A percentile compares a stretch with the other conserved stretches of the same genome.
phyloP scores from a whole-genome alignment of 2,888 invertebrate genomes.

The Lasioglossum villosulum region DNA sequence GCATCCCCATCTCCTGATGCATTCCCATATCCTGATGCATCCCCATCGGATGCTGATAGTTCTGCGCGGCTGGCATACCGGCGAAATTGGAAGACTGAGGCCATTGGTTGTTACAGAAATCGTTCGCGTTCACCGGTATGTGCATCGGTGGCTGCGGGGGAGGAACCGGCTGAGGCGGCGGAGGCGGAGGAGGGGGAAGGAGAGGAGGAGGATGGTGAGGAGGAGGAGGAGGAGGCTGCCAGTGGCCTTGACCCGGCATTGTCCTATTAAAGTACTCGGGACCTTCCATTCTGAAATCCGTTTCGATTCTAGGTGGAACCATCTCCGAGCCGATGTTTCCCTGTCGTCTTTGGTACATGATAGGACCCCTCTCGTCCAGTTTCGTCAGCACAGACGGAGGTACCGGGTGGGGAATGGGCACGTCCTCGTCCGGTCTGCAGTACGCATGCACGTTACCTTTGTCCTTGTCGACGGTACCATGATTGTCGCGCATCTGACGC shows the following conservation, averaged over 20 bases:
- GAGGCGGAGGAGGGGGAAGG: not conserved
- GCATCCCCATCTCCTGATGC: slow-evolving; percentile 72
- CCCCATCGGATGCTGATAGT: slow-evolving; percentile 55
- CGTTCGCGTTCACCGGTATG: slow-evolving; percentile 30
- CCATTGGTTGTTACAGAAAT: slow-evolving; percentile 61
- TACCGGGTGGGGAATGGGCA: slow-evolving; percentile 12
- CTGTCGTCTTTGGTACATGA: slow-evolving; percentile 62
- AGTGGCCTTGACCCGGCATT: slow-evolving; percentile 44
- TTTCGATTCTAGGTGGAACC: slow-evolving; percentile 43
- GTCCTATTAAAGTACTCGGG: slow-evolving; percentile 62
- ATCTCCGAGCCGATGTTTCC: slow-evolving; percentile 32
- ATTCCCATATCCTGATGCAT: slow-evolving; percentile 73
- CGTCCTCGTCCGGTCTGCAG: slow-evolving; percentile 53
- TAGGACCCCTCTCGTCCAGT: slow-evolving; percentile 47
- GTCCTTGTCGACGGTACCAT: slow-evolving; percentile 48
- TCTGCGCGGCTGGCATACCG: slow-evolving; percentile 45
- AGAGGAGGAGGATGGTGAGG: slow-evolving; percentile 7
- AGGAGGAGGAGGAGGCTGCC: slow-evolving; percentile 38
- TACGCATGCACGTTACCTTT: slow-evolving; percentile 30
- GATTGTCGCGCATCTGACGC: slow-evolving; percentile 59
- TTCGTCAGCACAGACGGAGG: slow-evolving; percentile 8
- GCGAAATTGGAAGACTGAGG: slow-evolving; percentile 35
- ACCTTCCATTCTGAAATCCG: slow-evolving; percentile 57
- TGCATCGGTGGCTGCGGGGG: slow-evolving; percentile 21
- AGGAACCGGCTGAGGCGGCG: not conserved